Evolutionary conservation across 2,888 invertebrate species (phyloP), one percentile per base, ranked within the genome.

Genomic region (Lasioglossum pauxillum): DNA sequence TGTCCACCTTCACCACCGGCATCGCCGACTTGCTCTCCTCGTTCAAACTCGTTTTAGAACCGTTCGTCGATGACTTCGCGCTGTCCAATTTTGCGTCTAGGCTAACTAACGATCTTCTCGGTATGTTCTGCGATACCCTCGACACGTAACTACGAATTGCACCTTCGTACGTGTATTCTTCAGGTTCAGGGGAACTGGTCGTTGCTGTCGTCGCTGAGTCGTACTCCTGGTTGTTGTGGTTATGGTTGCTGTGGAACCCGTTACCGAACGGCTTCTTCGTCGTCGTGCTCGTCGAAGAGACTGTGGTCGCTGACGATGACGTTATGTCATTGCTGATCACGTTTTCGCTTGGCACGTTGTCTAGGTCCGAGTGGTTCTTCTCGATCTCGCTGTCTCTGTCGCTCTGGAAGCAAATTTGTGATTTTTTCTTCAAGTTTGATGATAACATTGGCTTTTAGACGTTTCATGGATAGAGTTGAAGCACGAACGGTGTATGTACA

Each of bases 141-240:
- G 98, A 97, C 91, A 98, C 97, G 95, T 98, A 98, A 91, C 98
- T 97, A 94, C 98, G 97, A 91, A 98, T 98, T 91, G 98, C 98
- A 91, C 98, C 97, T 95, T 98, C 98, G 95, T 98, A 98, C 0
- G 98, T 98, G 95, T 98, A 98, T 94, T 98, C 98, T 92, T 97
- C 97, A 53, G 97, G 97, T 95, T 97, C 97, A 2, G 97, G 97
- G 72, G 97, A 97, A 94, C 97, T 97, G 90, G 96, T 96, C 71
- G 97, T 97, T 90, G 96, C 97, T 80, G 97, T 97, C 91, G 97
- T 97, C 90, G 96, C 96, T 60, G 97, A 97, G 93, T 97, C 97
- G 95, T 97, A 97, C 95, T 96, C 95, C 95, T 96, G 93, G 74
- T 90, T 91, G 80, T 89, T 91, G 73, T 90, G 89, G 83, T 91